phyloP scores from a whole-genome alignment of 2,797 vertebrate species.

The Schizopygopsis pylzovi region DNA sequence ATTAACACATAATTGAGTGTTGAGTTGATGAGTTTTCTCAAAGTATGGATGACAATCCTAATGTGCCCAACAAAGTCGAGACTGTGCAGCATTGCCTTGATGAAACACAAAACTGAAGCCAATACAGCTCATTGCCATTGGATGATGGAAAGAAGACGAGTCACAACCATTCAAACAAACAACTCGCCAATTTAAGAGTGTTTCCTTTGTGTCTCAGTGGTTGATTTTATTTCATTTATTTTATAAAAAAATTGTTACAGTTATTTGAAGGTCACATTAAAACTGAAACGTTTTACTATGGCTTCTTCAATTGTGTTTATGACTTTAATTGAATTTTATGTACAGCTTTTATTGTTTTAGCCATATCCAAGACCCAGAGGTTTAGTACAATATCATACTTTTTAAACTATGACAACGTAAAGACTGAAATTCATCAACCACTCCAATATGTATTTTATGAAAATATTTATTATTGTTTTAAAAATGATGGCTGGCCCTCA shows the following conservation, averaged over 20 bases:
- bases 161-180: neutral
- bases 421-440: neutral
- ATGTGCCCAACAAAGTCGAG: slow-evolving; percentile 20
- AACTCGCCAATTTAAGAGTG: neutral
- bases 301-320: neutral
- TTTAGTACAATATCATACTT: neutral
- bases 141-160: slow-evolving; percentile 32
- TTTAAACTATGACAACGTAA: neutral
- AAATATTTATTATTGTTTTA: neutral
- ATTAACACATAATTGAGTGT: slow-evolving; percentile 43
- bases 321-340: neutral
- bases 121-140: slow-evolving; percentile 46
- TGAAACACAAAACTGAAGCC: slow-evolving; percentile 51
- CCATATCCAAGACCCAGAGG: neutral
- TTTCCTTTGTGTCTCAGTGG: neutral
- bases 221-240: neutral
- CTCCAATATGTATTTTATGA: neutral
- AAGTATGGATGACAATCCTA: slow-evolving; percentile 20
- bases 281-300: neutral
- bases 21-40: slow-evolving; percentile 41
- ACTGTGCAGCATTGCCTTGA: slow-evolving; percentile 47
- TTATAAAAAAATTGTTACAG: neutral
- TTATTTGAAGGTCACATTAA: neutral
- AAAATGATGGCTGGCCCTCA: neutral
- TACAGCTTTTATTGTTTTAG: neutral